Conservation (phyloP, 2,888 invertebrate genomes). For the Odontocolon sp. region DNA sequence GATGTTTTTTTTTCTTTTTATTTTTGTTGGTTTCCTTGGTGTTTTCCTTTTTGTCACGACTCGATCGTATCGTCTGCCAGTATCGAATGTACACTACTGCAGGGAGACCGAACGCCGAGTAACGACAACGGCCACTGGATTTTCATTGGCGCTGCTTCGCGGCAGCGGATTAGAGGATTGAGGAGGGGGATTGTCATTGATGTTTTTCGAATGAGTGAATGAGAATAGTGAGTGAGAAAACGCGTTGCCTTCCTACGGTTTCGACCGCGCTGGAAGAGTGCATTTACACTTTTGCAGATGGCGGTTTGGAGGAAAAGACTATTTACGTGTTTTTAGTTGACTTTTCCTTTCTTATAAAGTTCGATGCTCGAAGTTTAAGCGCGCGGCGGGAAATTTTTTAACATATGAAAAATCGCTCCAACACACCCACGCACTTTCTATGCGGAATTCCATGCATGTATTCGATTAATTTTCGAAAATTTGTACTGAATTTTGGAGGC, state of each 20-base stretch:
- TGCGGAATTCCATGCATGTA: too few relatives aligned
- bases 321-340: too few relatives aligned
- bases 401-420: too few relatives aligned
- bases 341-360: too few relatives aligned
- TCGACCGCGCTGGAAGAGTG: neutral
- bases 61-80: slow-evolving; percentile 15
- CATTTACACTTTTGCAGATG: neutral
- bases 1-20: neutral
- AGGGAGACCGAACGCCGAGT: too few relatives aligned
- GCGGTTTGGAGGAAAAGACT: too few relatives aligned
- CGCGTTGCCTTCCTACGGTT: neutral
- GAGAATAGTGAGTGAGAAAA: neutral
- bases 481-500: too few relatives aligned
- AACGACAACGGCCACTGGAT: neutral
- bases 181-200: neutral
- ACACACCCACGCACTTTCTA: too few relatives aligned
- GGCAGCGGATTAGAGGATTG: neutral
- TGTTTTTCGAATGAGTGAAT: neutral
- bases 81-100: neutral
- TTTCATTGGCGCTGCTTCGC: neutral
- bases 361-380: too few relatives aligned
- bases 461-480: too few relatives aligned
- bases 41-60: neutral
- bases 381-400: too few relatives aligned
- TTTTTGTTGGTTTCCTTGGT: neutral